A percentile compares a stretch with the other conserved stretches of the same genome.
phyloP scores from a whole-genome alignment of 2,113 vertebrate genomes.

The Channa maculata region DNA sequence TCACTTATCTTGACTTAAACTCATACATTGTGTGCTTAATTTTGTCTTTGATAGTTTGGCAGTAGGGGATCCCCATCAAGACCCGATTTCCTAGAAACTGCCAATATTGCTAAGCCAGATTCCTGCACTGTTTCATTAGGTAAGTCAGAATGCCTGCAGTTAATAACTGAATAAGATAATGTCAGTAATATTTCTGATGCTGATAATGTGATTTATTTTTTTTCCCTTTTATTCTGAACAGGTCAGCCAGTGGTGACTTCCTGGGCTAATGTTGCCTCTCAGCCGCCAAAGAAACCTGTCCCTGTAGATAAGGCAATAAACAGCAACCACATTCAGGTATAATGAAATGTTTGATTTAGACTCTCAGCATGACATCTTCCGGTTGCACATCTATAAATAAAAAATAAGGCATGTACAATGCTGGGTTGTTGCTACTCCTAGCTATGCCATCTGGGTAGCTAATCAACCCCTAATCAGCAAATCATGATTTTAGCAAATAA shows the following conservation, averaged over 20 bases:
- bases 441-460: too few species aligned
- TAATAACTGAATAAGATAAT: neutral
- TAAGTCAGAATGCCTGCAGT: neutral
- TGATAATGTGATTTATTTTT: neutral
- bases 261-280: slow-evolving; percentile 84
- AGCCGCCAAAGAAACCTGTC: slow-evolving; percentile 74
- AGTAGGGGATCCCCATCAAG: slow-evolving; percentile 40
- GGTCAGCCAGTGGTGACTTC: slow-evolving; percentile 52
- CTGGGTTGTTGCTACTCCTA: too few species aligned
- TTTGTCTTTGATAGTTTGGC: slow-evolving; percentile 40
- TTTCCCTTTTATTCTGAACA: slow-evolving; percentile 6
- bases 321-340: slow-evolving; percentile 49
- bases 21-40: neutral
- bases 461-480: too few species aligned
- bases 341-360: too few species aligned
- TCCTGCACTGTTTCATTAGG: slow-evolving; percentile 39
- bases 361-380: too few species aligned
- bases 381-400: too few species aligned
- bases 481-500: too few species aligned
- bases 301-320: slow-evolving; percentile 31
- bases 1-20: neutral
- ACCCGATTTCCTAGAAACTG: slow-evolving; percentile 12
- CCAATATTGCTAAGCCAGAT: slow-evolving; percentile 9
- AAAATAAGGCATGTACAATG: too few species aligned
- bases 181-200: neutral